Base-by-base conservation (phyloP, 2,797 vertebrate species). In the Petrocephalus schoutedeni region DNA sequence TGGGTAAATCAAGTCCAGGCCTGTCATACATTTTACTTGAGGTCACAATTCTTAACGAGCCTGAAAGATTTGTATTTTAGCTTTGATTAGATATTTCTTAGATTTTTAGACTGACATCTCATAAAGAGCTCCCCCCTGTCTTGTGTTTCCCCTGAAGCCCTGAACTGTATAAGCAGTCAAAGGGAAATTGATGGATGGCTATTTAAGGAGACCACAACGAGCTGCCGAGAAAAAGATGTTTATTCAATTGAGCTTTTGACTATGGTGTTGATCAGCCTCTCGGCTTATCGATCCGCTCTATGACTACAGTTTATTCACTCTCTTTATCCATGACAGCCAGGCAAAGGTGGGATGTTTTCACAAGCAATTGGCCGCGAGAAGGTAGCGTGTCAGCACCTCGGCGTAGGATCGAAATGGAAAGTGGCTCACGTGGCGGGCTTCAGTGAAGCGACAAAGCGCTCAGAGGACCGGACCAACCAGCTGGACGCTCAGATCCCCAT, bases 211-310 rank as follows among this genome's bases (percentile, higher is more conserved):
- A 45, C 41, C 3, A 2, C 41, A 49, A 80, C 16, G 7, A 80
- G 41, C 74, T 80, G 41, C 74, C 0, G 74, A 49, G 12, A 45
- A 80, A 41, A 49, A 80, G 74, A n/a, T 36, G 1, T 36, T 36
- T 71, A 71, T 71, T 71, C 32, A 71, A 71, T 71, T 49, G 74
- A 49, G 74, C 19, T 80, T 80, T n/a, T 80, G 74, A 80, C 74
- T 49, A 28, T 58, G 19, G 36, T 21, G 23, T 59, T 36, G 36
- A 86, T 59, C 36, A 58, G 36, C 10, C 32, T 45, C 57, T 64
- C 28, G 10, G 57, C 57, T 6, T 36, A 58, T 21, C 36, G 59
- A 86, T 23, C 57, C 5, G 9, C 85, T 28, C 32, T 45, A 86
- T 58, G 56, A 58, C 57, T 86, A 32, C 54, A 41, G 23, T 64